phyloP scores from a whole-genome alignment of 1,140 invertebrate species.

The Coenobita brevimanus region DNA sequence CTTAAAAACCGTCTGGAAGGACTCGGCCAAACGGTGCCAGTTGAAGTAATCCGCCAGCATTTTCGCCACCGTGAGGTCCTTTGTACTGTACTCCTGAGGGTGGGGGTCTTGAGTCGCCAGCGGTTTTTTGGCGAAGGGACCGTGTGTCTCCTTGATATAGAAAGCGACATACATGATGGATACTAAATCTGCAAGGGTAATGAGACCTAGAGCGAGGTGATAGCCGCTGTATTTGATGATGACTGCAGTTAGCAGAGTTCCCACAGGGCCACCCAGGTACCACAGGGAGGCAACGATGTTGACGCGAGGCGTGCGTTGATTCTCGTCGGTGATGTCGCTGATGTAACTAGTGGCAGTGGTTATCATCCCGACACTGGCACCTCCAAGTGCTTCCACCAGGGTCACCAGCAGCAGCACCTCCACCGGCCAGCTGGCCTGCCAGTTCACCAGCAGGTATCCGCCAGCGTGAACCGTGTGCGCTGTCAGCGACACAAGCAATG shows the following conservation, averaged over 20 bases:
- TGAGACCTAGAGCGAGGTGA: constrained; percentile 40
- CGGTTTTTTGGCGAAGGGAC: constrained; percentile 47
- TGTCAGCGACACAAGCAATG: constrained; percentile 30
- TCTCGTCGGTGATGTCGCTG: constrained; percentile 50
- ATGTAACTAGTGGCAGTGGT: constrained; percentile 49
- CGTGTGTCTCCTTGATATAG: constrained; percentile 59
- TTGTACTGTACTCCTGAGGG: background rate
- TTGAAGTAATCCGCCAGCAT: constrained; percentile 60
- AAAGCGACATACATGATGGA: constrained; percentile 44
- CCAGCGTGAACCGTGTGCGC: constrained; percentile 41
- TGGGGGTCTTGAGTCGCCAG: constrained; percentile 11
- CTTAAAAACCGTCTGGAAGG: constrained; percentile 58
- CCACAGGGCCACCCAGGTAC: constrained; percentile 64
- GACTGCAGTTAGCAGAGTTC: constrained; percentile 42
- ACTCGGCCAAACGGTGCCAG: constrained; percentile 48
- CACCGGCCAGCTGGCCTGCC: constrained; percentile 31
- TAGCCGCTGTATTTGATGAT: constrained; percentile 34
- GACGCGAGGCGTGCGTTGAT: constrained; percentile 49
- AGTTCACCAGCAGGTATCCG: constrained; percentile 47
- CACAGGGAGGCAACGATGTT: constrained; percentile 49
- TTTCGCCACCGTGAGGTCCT: constrained; percentile 20
- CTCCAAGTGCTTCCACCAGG: constrained; percentile 48
- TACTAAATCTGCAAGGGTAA: constrained; percentile 21
- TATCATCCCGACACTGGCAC: constrained; percentile 38
- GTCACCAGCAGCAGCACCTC: constrained; percentile 52